phyloP scores from a whole-genome alignment of 1,140 invertebrate species.

The Drosophila malerkotliana region DNA sequence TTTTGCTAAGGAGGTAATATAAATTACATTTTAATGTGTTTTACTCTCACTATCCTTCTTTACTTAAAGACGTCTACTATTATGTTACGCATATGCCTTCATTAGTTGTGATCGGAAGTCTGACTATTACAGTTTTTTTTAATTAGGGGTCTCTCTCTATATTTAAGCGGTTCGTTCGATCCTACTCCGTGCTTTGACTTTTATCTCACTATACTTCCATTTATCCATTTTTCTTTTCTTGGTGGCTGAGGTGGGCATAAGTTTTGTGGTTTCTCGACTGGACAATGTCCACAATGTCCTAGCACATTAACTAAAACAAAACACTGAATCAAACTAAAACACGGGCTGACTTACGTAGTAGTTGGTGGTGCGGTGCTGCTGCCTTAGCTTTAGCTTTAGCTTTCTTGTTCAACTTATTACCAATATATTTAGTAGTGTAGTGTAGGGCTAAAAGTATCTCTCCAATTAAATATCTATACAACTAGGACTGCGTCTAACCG shows the following conservation, averaged over 20 bases:
- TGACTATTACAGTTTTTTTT: slow-evolving; percentile 59
- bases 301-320: slow-evolving; percentile 79
- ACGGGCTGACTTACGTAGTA: slow-evolving; percentile 73
- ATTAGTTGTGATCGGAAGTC: slow-evolving; percentile 64
- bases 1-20: slow-evolving; percentile 82
- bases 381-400: slow-evolving; percentile 29
- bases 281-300: slow-evolving; percentile 36
- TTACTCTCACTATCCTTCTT: slow-evolving; percentile 43
- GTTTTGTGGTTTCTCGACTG: slow-evolving; percentile 55
- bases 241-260: slow-evolving; percentile 81
- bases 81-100: slow-evolving; percentile 6
- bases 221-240: slow-evolving; percentile 46
- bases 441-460: slow-evolving; percentile 34
- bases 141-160: slow-evolving; percentile 17
- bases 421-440: slow-evolving; percentile 29
- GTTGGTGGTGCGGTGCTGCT: slow-evolving; percentile 52
- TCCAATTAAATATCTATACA: slow-evolving; percentile 75
- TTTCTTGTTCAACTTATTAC: slow-evolving; percentile 54
- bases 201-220: slow-evolving; percentile 13
- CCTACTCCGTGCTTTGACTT: slow-evolving; percentile 1
- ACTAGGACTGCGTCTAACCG: slow-evolving; percentile 31
- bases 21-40: slow-evolving; percentile 79
- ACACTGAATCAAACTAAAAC: slow-evolving; percentile 78
- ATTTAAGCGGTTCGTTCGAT: slow-evolving; percentile 15
- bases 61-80: slow-evolving; percentile 22